Base-by-base conservation (phyloP, 2,888 invertebrate genomes). In the Meghimatium bilineatum region DNA sequence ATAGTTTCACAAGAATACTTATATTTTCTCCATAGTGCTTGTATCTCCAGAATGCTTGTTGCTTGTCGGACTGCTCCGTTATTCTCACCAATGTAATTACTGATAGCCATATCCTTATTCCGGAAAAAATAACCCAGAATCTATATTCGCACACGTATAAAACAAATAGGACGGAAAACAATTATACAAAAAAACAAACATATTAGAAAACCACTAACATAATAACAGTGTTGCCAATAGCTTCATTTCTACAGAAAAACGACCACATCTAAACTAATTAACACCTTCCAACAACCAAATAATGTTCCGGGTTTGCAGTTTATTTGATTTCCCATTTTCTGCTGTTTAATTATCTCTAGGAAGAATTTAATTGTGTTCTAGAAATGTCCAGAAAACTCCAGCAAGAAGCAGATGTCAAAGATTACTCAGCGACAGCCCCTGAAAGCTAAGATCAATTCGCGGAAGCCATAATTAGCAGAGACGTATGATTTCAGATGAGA, bases 401-500 rank as follows among this genome's bases (percentile, higher is more conserved):
- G 29, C 17, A 66, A 32, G 32, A 66, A 32, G 66, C 66, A 66
- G 66, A 14, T 17, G 29, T 8, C 32, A 66, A 29, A 32, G 66
- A 32, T 66, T 66, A 32, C 17, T 66, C 17, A 66, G 32, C 66
- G 32, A 10, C 66, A 63, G 66, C 6, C 29, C 32, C 66, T 32
- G 12, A 29, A 32, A 66, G 32, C 66, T 66, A 29, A 66, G 32
- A 66, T 66, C 66, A 32, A 29, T 66, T 32, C 32, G 14, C 14
- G 66, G 66, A 66, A 66, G 66, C 32, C 66, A 66, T 66, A 66
- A 66, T 66, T 66, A 32, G 66, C 32, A 1, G 29, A 32, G 8
- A 66, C 32, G 14, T 66, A 66, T 66, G 66, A 66, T 66, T 66
- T 66, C 32, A 29, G 29, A 66, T 66, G 66, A 66, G 66, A 66